These are phyloP conservation scores for Acanthopagrus latus DNA, from an alignment of 2,797 vertebrate species.

Conservation along the genomic window DNA sequence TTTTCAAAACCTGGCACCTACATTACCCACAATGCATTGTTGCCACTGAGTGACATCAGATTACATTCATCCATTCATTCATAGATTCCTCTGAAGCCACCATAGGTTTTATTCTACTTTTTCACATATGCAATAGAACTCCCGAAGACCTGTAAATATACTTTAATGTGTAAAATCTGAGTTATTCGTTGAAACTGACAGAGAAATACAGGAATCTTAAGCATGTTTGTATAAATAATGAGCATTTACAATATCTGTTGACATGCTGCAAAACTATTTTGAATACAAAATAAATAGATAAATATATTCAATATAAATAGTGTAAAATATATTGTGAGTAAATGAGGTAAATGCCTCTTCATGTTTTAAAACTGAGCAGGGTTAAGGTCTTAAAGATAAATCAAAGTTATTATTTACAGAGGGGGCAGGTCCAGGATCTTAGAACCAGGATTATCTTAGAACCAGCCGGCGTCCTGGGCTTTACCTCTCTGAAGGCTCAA, in stretches of 20 bases:
- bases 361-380: conserved; percentile 6
- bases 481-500: conserved; percentile 57
- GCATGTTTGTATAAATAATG: conserved; percentile 19
- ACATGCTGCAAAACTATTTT: conserved; percentile 3
- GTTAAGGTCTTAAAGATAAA: conserved; percentile 14
- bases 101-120: too few species aligned
- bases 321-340: not conserved
- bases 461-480: conserved; percentile 12
- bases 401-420: conserved; percentile 14
- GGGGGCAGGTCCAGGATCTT: conserved; percentile 3
- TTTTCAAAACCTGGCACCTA: too few species aligned
- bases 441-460: conserved; percentile 1
- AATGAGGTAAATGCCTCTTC: not conserved
- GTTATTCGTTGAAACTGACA: not conserved
- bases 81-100: too few species aligned
- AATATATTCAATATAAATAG: not conserved
- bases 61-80: too few species aligned
- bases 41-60: too few species aligned
- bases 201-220: not conserved
- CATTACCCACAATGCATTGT: too few species aligned
- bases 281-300: not conserved
- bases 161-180: too few species aligned
- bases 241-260: not conserved
- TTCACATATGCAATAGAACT: too few species aligned
- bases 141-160: too few species aligned